These are phyloP conservation scores for Podocnemis expansa DNA, from an alignment of 2,113 vertebrate species.

Conservation along the genomic window DNA sequence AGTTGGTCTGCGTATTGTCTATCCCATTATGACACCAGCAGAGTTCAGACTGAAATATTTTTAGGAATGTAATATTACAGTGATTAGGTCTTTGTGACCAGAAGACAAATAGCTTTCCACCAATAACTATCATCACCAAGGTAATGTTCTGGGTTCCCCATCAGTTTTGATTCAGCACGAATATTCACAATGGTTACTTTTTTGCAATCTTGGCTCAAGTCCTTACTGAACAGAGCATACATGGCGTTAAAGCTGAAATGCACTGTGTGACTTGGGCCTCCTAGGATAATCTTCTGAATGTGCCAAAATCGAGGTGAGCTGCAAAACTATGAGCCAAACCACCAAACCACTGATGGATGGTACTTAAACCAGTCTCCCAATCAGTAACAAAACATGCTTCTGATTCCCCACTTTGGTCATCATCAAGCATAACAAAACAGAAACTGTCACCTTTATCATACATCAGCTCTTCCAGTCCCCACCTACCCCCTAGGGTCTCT, in stretches of 20 bases:
- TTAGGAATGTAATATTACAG: background rate
- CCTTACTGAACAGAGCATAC: background rate
- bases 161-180: background rate
- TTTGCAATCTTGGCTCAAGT: background rate
- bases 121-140: background rate
- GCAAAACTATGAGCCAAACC: too few relatives aligned
- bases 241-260: background rate
- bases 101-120: background rate
- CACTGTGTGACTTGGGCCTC: too few relatives aligned
- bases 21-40: background rate
- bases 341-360: too few relatives aligned
- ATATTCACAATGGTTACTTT: background rate
- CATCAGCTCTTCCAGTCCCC: too few relatives aligned
- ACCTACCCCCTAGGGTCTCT: too few relatives aligned
- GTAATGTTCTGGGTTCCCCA: background rate
- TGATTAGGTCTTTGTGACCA: background rate
- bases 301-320: too few relatives aligned
- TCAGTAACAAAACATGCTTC: too few relatives aligned
- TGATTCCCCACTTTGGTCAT: too few relatives aligned
- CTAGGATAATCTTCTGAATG: too few relatives aligned
- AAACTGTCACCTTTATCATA: too few relatives aligned
- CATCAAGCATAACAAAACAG: too few relatives aligned
- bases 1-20: rapidly evolving
- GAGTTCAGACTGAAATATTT: background rate
- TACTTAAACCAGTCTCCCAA: too few relatives aligned